phyloP scores from a whole-genome alignment of 1,140 invertebrate species.

The Penaeus vannamei region DNA sequence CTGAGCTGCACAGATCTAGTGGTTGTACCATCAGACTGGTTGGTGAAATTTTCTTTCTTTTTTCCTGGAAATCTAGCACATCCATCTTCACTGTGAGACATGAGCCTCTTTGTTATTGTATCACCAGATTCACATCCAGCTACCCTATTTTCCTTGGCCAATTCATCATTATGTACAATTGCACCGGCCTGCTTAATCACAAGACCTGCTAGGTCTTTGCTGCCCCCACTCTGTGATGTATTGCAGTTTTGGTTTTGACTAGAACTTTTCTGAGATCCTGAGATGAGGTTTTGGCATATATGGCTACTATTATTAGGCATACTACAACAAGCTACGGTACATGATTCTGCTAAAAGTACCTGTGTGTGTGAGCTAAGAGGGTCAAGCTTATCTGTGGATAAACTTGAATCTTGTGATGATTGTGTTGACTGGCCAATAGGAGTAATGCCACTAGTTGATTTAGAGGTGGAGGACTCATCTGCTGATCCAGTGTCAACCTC shows the following conservation, averaged over 20 bases:
- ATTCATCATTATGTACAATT: neutral
- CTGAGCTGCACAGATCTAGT: too few relatives aligned
- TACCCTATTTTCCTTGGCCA: too few relatives aligned
- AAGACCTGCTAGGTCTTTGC: neutral
- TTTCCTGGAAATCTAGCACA: too few relatives aligned
- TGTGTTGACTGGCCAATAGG: neutral
- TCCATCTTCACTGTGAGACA: too few relatives aligned
- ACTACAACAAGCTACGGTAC: constrained; percentile 31
- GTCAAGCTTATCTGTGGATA: constrained; percentile 20
- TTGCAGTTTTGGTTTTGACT: constrained; percentile 59
- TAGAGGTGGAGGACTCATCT: too few relatives aligned
- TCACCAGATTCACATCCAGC: too few relatives aligned
- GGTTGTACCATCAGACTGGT: too few relatives aligned
- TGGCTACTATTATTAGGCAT: constrained; percentile 12
- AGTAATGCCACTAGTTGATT: too few relatives aligned
- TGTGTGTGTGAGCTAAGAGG: constrained; percentile 14
- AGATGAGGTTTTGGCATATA: constrained; percentile 58
- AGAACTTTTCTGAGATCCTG: constrained; percentile 58
- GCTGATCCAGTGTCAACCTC: too few relatives aligned
- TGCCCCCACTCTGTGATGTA: constrained; percentile 28
- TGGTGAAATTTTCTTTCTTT: too few relatives aligned
- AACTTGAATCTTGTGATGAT: neutral
- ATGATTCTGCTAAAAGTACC: constrained; percentile 32
- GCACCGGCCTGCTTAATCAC: neutral
- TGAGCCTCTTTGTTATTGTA: too few relatives aligned